These are phyloP conservation scores for Dryas iulia DNA, from an alignment of 1,140 invertebrate genomes.

Conservation along the genomic window DNA sequence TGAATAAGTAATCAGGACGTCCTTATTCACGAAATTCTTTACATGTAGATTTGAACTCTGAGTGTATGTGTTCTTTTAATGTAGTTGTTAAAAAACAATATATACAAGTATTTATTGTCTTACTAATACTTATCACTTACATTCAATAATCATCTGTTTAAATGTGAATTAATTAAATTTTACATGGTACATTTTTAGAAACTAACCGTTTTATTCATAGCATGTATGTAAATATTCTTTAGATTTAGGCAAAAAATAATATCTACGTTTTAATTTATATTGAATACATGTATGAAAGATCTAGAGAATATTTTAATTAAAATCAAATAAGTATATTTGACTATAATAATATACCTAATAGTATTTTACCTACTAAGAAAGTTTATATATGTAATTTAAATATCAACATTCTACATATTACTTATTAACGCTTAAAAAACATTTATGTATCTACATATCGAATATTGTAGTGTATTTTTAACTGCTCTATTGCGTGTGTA, in stretches of 20 bases:
- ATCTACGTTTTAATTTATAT: background rate
- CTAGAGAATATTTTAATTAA: background rate
- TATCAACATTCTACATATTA: background rate
- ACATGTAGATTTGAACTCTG: slow-evolving; percentile 27
- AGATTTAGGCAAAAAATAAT: background rate
- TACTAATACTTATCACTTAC: background rate
- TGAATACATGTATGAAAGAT: background rate
- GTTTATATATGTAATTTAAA: too few relatives aligned
- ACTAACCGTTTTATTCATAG: background rate
- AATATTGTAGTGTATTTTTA: background rate
- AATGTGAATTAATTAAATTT: too few relatives aligned
- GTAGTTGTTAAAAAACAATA: background rate
- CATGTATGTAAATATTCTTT: background rate
- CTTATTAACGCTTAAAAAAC: background rate
- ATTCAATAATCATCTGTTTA: background rate
- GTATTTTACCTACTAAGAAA: background rate
- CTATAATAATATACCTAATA: too few relatives aligned
- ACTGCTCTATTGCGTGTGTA: background rate
- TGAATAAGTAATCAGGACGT: slow-evolving; percentile 48
- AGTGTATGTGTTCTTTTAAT: slow-evolving; percentile 64
- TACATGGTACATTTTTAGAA: background rate
- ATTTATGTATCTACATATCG: background rate
- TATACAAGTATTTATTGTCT: background rate
- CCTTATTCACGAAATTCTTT: slow-evolving; percentile 49
- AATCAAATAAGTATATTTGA: too few relatives aligned